Evolutionary conservation across 2,888 invertebrate species (phyloP).

Genomic region (Nematopogon swammerdamellus): DNA sequence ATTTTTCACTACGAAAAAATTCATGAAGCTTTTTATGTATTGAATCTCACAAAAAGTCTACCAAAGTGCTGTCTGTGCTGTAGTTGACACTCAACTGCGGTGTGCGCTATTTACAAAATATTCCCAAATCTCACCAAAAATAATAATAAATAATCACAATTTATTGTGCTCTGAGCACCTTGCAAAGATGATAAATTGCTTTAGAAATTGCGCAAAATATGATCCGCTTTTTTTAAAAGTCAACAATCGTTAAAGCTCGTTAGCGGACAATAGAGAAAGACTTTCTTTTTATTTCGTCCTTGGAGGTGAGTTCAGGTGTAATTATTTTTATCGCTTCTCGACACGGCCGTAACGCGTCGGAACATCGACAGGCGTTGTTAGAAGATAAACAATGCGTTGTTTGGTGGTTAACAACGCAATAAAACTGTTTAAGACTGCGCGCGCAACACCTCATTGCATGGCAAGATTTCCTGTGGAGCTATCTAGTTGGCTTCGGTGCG

Average conservation of each 20-base stretch:
- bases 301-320: conserved; percentile 29
- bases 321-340: conserved; percentile 33
- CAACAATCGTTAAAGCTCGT: background rate
- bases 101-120: no score
- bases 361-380: conserved; percentile 39
- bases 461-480: no score
- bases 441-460: background rate
- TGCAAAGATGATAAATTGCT: background rate
- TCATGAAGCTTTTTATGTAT: no score
- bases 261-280: conserved; percentile 29
- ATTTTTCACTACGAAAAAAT: no score
- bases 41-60: no score
- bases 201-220: background rate
- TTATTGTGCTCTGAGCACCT: background rate
- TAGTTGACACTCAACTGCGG: no score
- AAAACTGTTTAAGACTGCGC: conserved; percentile 37
- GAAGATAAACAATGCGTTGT: conserved; percentile 34
- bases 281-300: conserved; percentile 29
- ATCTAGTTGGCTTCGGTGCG: no score
- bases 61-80: no score
- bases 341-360: conserved; percentile 32
- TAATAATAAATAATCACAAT: no score
- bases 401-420: conserved; percentile 50
- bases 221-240: background rate
- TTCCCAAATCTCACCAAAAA: no score